phyloP scores from a whole-genome alignment of 2,888 invertebrate genomes.

The Poecilus cupreus region DNA sequence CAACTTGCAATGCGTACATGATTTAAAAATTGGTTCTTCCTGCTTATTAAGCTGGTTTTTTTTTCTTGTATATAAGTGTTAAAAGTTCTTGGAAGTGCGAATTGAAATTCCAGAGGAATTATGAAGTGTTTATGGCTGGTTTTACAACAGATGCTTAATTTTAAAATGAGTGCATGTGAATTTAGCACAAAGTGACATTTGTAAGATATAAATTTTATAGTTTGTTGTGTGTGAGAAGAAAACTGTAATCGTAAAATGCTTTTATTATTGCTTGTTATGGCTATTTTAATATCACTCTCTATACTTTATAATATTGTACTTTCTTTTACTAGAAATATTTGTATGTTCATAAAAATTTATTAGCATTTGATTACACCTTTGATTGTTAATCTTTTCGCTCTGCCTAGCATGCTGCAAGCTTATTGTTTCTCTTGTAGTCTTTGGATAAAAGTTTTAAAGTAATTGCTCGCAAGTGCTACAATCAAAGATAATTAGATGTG shows the following conservation, averaged over 20 bases:
- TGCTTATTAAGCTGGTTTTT: too few relatives aligned
- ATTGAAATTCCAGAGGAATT: too few relatives aligned
- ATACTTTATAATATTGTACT: background rate
- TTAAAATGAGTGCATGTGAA: too few relatives aligned
- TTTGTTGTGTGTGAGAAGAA: too few relatives aligned
- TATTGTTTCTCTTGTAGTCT: constrained; percentile 8
- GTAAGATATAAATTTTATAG: too few relatives aligned
- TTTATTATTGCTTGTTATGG: background rate
- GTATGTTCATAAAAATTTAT: background rate
- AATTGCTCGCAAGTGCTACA: constrained; percentile 19
- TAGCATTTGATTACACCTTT: background rate
- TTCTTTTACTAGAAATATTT: background rate
- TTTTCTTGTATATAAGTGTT: too few relatives aligned
- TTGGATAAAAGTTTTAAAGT: background rate
- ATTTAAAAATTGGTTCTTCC: constrained; percentile 3
- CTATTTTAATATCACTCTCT: background rate
- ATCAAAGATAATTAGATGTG: constrained; percentile 30
- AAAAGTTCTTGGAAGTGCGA: too few relatives aligned
- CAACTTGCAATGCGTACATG: constrained; percentile 1
- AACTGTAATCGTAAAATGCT: background rate
- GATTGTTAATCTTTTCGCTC: background rate
- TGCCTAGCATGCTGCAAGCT: background rate
- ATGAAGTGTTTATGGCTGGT: too few relatives aligned
- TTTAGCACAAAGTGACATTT: too few relatives aligned
- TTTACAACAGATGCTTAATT: too few relatives aligned